Base-by-base conservation (phyloP, 2,113 vertebrate species). In the Sceloporus undulatus region DNA sequence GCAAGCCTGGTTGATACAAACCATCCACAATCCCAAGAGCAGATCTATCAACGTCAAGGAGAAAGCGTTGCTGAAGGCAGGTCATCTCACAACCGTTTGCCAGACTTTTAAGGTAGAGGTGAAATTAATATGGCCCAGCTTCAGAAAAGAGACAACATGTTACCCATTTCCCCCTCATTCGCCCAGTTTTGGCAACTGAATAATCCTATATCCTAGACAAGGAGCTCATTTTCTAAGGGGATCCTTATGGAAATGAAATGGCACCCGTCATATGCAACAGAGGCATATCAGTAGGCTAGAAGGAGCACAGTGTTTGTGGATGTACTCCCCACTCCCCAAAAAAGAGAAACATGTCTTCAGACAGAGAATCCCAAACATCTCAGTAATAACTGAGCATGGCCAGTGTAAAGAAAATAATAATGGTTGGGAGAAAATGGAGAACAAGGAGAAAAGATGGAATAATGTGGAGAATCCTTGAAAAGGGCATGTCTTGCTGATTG, bases 81-180 rank as follows among this genome's bases (percentile, higher is more conserved):
- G 82, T 38, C 83, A 80, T 85, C 52, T 0, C 0, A 0, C 0
- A 66, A 7, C 1, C 1, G 9, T 21, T 59, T 1, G 19, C 85
- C 74, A 79, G 92, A 68, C 88, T 78, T 80, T 59, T 48, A 34
- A 48, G 40, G 40, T 8, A 83, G 56, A 68, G 27, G 71, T 82
- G 80, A 88, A 88, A 77, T 88, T 38, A 66, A 82, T 54, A 66
- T 81, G 86, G 79, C 86, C 68, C 73, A 23, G 40, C 68, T 27
- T 62, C 8, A 65, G 71, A 42, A 82, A 59, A 82, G 19, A 5
- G 27, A 27, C 19, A 16, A 59, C 34, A 10, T 34, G 0, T 1
- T 18, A 65, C 29, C 25, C 68, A 70, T 21, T 66, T 52, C 62
- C 54, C 34, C 48, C 29, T 9, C 68, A 70, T 21, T 66, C 38